Evolutionary conservation across 2,797 vertebrate species (phyloP).

Genomic region (Mergus octosetaceus): DNA sequence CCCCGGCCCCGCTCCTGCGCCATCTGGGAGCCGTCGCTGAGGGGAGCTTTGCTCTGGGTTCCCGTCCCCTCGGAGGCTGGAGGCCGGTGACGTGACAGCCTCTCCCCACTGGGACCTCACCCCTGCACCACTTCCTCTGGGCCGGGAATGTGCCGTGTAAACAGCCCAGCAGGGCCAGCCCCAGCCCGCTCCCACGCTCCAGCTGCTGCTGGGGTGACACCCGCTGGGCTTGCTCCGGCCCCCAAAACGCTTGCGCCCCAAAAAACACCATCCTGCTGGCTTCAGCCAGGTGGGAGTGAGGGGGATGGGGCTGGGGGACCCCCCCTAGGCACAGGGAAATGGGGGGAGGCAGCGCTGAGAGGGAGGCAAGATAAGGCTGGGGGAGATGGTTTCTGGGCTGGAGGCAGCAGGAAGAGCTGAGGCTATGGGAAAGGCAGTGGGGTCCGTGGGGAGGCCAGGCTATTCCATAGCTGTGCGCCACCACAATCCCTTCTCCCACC

Average conservation of each 20-base stretch:
- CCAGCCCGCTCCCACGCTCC: constrained; percentile 72
- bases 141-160: constrained; percentile 72
- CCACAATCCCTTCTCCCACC: neutral
- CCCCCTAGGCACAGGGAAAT: neutral
- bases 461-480: neutral
- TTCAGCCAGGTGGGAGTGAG: neutral
- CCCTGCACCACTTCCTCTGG: constrained; percentile 66
- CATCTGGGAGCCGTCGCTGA: neutral
- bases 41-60: constrained; percentile 19
- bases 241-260: neutral
- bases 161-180: constrained; percentile 43
- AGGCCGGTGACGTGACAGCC: constrained; percentile 46
- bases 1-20: fast-evolving
- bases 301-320: neutral
- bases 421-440: neutral
- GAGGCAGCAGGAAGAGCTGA: neutral
- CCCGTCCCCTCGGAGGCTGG: constrained; percentile 34
- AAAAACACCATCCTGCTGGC: neutral
- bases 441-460: neutral
- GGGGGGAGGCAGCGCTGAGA: neutral
- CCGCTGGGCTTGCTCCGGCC: fast-evolving
- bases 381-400: neutral
- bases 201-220: neutral
- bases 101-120: constrained; percentile 58
- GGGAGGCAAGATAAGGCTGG: neutral